phyloP scores from a whole-genome alignment of 2,797 vertebrate genomes.

The Chaenodraco wilsoni region DNA sequence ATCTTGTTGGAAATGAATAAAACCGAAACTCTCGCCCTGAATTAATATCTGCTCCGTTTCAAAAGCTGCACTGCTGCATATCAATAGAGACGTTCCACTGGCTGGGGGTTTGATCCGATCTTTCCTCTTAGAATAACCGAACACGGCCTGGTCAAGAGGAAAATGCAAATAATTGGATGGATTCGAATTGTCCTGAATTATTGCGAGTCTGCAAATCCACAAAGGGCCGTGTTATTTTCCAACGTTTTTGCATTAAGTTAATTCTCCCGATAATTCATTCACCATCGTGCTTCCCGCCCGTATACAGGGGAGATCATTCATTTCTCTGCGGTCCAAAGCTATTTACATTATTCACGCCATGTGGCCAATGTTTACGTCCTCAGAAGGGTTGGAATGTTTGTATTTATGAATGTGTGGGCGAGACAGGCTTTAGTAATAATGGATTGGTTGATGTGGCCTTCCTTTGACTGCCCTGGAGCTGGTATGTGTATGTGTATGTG shows the following conservation, averaged over 20 bases:
- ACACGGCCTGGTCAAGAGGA: not conserved
- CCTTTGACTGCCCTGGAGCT: constrained; percentile 7
- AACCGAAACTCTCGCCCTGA: not conserved
- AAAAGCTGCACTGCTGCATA: constrained; percentile 9
- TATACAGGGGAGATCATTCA: constrained; percentile 54
- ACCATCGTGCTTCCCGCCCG: constrained; percentile 49
- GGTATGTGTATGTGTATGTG: no score
- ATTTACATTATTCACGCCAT: constrained; percentile 53
- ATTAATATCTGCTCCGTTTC: constrained; percentile 8
- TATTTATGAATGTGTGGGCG: constrained; percentile 35
- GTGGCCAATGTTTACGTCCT: constrained; percentile 30
- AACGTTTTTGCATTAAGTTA: constrained; percentile 36
- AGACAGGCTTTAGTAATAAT: constrained; percentile 41
- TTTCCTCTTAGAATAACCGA: not conserved
- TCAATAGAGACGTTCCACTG: constrained; percentile 19
- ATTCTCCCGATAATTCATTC: constrained; percentile 64
- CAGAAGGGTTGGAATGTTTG: constrained; percentile 19
- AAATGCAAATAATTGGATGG: constrained; percentile 13
- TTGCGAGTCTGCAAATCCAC: constrained; percentile 22
- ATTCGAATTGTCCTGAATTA: constrained; percentile 40
- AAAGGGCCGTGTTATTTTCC: constrained; percentile 16
- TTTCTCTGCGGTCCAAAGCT: constrained; percentile 41
- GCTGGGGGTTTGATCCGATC: constrained; percentile 9
- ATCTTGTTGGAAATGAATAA: constrained; percentile 22
- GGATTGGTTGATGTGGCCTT: constrained; percentile 34